phyloP scores from a whole-genome alignment of 2,797 vertebrate genomes.

The Sparus aurata region DNA sequence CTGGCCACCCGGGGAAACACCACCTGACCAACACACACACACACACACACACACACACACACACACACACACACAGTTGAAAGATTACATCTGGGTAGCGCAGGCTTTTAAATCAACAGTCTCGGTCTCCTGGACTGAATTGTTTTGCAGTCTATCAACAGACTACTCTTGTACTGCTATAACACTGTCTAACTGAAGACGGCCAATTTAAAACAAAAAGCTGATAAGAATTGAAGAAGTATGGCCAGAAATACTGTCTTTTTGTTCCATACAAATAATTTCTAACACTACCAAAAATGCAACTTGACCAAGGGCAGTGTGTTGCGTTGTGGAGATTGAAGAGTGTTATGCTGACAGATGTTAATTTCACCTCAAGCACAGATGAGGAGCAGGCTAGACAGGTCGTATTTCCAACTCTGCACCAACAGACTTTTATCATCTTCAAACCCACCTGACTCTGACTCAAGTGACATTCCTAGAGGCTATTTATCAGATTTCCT shows the following conservation, averaged over 20 bases:
- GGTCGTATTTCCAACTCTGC: neutral
- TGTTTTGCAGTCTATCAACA: neutral
- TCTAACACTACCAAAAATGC: neutral
- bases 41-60: slow-evolving; percentile 2
- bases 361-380: neutral
- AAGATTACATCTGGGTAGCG: slow-evolving; percentile 14
- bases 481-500: neutral
- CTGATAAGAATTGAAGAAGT: neutral
- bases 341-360: neutral
- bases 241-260: neutral
- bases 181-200: neutral
- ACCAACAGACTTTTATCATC: neutral
- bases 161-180: neutral
- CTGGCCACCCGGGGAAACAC: slow-evolving; percentile 97
- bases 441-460: neutral
- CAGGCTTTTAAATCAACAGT: neutral
- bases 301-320: neutral
- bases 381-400: neutral
- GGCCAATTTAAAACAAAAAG: neutral
- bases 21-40: slow-evolving; percentile 84
- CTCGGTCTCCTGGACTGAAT: neutral
- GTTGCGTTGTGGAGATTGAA: neutral
- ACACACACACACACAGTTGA: neutral
- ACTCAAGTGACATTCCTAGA: neutral
- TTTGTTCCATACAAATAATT: neutral